Conservation (phyloP, 1,140 invertebrate genomes). For the Delia radicum region DNA sequence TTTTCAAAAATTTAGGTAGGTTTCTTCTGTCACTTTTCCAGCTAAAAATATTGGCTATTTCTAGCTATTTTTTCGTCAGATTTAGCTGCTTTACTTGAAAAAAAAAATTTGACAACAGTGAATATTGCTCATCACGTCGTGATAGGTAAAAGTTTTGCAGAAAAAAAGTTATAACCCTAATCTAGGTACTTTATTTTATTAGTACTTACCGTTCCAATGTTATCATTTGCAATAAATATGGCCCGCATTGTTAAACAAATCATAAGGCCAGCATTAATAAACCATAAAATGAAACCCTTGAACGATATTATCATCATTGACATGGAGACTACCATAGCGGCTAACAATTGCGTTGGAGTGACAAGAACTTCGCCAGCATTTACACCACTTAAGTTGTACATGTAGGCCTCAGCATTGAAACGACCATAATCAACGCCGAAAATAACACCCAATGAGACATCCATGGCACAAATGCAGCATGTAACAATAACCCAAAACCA, state of each 20-base stretch:
- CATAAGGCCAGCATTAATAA: slow-evolving; percentile 44
- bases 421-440: slow-evolving; percentile 46
- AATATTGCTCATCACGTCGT: no score
- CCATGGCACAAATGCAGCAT: slow-evolving; percentile 43
- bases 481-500: slow-evolving; percentile 43
- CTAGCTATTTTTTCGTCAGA: no score
- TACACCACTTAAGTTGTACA: slow-evolving; percentile 34
- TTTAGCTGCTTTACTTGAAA: no score
- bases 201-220: slow-evolving; percentile 41
- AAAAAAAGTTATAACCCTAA: no score
- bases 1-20: no score
- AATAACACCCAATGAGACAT: slow-evolving; percentile 47
- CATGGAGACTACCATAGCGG: slow-evolving; percentile 40
- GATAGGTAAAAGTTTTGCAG: no score
- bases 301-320: slow-evolving; percentile 53
- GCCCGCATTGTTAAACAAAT: slow-evolving; percentile 38
- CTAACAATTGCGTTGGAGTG: slow-evolving; percentile 35
- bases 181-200: neutral
- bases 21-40: no score
- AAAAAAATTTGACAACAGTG: no score
- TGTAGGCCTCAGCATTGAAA: slow-evolving; percentile 33
- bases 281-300: slow-evolving; percentile 50
- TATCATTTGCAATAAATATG: slow-evolving; percentile 39
- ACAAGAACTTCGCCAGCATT: slow-evolving; percentile 32
- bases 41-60: no score